These are phyloP conservation scores for Botia kubotai DNA, from an alignment of 2,797 vertebrate species.

Conservation along the genomic window DNA sequence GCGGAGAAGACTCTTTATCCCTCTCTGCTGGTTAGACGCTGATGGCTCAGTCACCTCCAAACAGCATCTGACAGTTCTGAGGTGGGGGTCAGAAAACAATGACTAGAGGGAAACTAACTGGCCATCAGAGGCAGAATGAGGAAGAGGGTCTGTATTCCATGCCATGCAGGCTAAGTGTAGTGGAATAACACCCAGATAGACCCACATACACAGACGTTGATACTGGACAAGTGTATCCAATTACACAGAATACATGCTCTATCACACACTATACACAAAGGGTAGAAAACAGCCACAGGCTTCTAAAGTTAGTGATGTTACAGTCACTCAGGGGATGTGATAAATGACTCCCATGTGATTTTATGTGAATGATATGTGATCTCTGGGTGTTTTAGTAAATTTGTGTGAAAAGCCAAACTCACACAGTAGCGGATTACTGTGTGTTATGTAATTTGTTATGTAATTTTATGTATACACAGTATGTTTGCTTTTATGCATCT, in stretches of 20 bases:
- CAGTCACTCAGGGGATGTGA: not conserved
- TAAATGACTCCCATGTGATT: not conserved
- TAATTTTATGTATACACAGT: not conserved
- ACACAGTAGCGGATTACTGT: not conserved
- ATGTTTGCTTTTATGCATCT: not conserved
- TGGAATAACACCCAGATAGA: slow-evolving; percentile 55
- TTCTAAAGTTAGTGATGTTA: not conserved
- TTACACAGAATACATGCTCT: slow-evolving; percentile 26
- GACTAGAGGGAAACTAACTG: slow-evolving; percentile 19
- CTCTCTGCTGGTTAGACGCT: slow-evolving; percentile 30
- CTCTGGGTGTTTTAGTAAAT: not conserved
- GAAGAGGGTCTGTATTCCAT: not conserved
- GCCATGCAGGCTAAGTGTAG: slow-evolving; percentile 13
- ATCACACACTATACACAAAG: not conserved
- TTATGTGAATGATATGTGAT: not conserved
- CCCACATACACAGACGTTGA: slow-evolving; percentile 22
- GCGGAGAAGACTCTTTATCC: slow-evolving; percentile 1
- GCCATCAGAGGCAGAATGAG: not conserved
- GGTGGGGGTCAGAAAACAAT: slow-evolving; percentile 54
- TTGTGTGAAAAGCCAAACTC: no score
- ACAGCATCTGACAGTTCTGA: slow-evolving; percentile 43
- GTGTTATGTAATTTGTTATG: not conserved
- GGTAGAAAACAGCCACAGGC: slow-evolving; percentile 1
- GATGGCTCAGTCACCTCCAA: slow-evolving; percentile 64
- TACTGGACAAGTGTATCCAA: slow-evolving; percentile 18